Base-by-base conservation (phyloP, 2,797 vertebrate genomes). In the Halcyon chelicuti region DNA sequence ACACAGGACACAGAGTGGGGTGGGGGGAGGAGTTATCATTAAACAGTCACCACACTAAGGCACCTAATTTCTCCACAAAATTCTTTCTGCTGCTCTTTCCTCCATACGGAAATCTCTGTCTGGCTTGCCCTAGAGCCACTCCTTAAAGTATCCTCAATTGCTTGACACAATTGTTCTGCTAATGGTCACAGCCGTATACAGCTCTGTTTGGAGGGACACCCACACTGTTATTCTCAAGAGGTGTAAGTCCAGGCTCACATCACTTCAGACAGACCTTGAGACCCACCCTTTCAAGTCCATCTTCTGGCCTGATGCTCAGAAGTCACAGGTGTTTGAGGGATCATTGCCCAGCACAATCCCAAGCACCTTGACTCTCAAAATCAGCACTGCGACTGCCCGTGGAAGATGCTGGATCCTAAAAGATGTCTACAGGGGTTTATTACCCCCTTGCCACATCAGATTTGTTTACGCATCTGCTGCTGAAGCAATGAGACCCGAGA, bases 181-280 rank as follows among this genome's bases (percentile, higher is more conserved):
- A 60, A 47, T 0, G 0, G 49, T n/a, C 14, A 4, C 0, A 39
- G 29, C 71, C 0, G 0, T 4, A 37, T 72, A 49, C 49, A 83
- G 72, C 20, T 83, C 75, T n/a, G 9, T 26, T 37, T 26, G 23
- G 18, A 74, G 8, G 29, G 25, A 54, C 4, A 80, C 9, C 14
- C 7, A 5, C 1, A 0, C n/a, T 54, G 31, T 20, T 39, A 39
- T 39, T 81, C 58, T 42, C 2, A 12, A 9, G 8, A 58, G 20
- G 29, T 12, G 1, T 10, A 47, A 86, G 33, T 12, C 3, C 8
- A 49, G 63, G 75, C 52, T 81, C 80, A 52, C 18, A 18, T 12
- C 17, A 14, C 25, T 75, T n/a, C 68, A 68, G 39, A 44, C 7
- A 62, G 39, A 75, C 16, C 20, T 14, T 0, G 4, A 33, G 17